phyloP scores from a whole-genome alignment of 2,113 vertebrate genomes.

The Microcebus tavaratra region DNA sequence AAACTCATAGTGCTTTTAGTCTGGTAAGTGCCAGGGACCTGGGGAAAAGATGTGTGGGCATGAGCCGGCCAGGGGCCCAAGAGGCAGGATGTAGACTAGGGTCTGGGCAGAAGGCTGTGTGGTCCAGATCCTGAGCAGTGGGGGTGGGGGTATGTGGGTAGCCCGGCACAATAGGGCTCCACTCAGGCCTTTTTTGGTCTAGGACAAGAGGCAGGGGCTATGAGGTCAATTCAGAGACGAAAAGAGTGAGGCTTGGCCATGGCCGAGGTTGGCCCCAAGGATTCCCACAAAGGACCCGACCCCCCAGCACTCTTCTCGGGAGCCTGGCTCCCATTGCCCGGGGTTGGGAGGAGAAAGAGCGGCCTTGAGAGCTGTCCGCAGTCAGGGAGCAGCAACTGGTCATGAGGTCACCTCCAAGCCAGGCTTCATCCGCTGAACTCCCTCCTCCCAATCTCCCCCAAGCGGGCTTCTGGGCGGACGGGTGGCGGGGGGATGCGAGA shows the following conservation, averaged over 20 bases:
- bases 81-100: background rate
- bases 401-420: background rate
- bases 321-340: background rate
- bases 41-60: background rate
- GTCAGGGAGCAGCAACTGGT: fast-evolving
- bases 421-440: background rate
- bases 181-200: background rate
- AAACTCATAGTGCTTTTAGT: slow-evolving; percentile 91
- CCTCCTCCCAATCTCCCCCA: background rate
- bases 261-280: background rate
- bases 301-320: background rate
- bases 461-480: background rate
- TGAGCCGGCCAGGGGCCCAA: background rate
- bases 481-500: background rate
- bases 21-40: background rate
- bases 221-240: background rate
- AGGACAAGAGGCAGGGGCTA: background rate
- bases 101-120: background rate
- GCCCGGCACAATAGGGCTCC: background rate
- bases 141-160: background rate
- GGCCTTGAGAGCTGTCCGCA: background rate
- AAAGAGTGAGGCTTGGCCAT: background rate
- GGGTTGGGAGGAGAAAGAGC: background rate
- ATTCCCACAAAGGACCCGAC: background rate
- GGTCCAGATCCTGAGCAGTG: background rate